Conservation (phyloP, 2,113 vertebrate species). For the Spizaetus ornatus region DNA sequence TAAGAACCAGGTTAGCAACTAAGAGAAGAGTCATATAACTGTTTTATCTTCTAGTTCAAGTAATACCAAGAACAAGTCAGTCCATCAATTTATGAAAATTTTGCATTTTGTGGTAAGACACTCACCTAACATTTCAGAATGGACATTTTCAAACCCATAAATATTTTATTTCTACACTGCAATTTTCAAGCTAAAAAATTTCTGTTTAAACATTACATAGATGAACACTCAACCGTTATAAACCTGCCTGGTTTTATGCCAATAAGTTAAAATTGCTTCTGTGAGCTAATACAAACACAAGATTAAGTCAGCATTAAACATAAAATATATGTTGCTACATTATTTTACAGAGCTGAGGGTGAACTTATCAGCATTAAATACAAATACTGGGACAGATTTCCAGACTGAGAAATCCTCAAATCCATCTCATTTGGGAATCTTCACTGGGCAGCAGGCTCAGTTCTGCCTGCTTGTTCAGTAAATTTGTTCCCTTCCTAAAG, state of each 20-base stretch:
- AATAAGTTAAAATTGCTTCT: background rate
- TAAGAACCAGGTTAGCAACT: background rate
- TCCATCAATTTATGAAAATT: background rate
- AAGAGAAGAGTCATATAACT: background rate
- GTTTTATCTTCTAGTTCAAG: background rate
- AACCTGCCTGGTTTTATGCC: background rate
- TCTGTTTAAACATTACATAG: background rate
- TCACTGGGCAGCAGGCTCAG: background rate
- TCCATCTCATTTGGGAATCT: background rate
- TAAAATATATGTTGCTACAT: background rate
- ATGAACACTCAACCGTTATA: background rate
- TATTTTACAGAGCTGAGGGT: background rate
- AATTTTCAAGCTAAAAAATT: background rate
- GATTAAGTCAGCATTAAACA: constrained; percentile 18
- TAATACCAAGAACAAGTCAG: background rate
- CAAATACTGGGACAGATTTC: background rate
- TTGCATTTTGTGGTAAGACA: background rate
- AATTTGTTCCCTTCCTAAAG: background rate
- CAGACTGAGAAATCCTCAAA: background rate
- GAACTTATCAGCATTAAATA: background rate
- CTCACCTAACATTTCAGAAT: background rate
- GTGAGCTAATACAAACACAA: constrained; percentile 1
- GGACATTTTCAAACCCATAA: background rate
- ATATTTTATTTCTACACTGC: background rate
- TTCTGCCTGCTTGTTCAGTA: background rate